Conservation (phyloP, 2,113 vertebrate species). For the Lichenostomus cassidix region DNA sequence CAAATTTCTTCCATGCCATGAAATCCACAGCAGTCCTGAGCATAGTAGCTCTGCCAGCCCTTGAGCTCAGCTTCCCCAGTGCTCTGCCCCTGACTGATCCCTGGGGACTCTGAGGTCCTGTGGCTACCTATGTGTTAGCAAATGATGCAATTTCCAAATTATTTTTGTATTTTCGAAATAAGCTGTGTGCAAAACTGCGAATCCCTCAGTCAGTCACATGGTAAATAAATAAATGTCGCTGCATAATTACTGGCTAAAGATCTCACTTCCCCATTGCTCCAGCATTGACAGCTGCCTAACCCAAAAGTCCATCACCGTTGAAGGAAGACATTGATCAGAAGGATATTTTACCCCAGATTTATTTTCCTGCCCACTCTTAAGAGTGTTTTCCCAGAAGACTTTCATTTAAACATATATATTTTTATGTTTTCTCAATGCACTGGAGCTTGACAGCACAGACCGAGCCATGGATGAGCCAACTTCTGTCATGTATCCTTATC, state of each 20-base stretch:
- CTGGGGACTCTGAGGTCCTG: background rate
- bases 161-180: background rate
- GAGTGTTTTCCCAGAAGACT: background rate
- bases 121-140: rapidly evolving
- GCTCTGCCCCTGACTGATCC: background rate
- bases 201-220: background rate
- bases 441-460: background rate
- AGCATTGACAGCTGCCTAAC: background rate
- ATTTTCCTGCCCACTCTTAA: background rate
- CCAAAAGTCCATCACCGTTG: background rate
- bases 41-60: background rate
- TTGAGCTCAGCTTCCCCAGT: background rate
- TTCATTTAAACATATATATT: background rate
- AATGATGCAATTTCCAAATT: background rate
- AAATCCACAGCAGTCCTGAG: background rate
- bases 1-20: background rate
- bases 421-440: background rate
- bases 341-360: background rate
- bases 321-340: background rate
- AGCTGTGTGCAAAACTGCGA: background rate
- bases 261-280: background rate
- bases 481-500: background rate
- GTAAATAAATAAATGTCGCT: background rate
- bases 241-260: background rate
- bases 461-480: background rate